phyloP scores from a whole-genome alignment of 2,113 vertebrate species.

The Bujurquina vittata region DNA sequence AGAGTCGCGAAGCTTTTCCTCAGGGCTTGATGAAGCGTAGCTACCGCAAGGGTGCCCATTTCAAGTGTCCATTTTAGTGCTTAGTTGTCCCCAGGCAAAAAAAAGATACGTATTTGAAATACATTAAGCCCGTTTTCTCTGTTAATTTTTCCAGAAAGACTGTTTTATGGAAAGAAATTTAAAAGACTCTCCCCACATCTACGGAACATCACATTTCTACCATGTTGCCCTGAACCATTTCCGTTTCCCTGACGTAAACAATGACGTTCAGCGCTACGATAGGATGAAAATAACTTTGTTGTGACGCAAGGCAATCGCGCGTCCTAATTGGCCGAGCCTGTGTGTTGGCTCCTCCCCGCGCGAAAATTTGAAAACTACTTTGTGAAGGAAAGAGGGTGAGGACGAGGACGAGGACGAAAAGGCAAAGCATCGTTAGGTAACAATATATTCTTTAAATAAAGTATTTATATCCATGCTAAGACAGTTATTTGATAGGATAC shows the following conservation, averaged over 20 bases:
- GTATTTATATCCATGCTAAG: neutral
- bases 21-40: constrained; percentile 71
- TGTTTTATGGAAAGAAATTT: neutral
- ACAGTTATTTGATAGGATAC: neutral
- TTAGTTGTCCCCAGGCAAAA: neutral
- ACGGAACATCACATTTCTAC: neutral
- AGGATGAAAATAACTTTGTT: neutral
- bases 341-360: neutral
- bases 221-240: constrained; percentile 39
- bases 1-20: constrained; percentile 78
- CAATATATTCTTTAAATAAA: neutral
- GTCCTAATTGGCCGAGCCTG: constrained; percentile 59
- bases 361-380: constrained; percentile 77
- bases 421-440: constrained; percentile 15
- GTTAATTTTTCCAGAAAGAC: neutral
- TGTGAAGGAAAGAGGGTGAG: neutral
- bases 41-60: constrained; percentile 67
- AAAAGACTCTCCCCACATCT: neutral
- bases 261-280: neutral
- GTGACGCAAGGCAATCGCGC: neutral
- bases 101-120: neutral
- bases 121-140: neutral
- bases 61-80: neutral
- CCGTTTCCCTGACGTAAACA: constrained; percentile 51
- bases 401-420: neutral